Base-by-base conservation (phyloP, 1,140 invertebrate genomes). In the Zaprionus africanus region DNA sequence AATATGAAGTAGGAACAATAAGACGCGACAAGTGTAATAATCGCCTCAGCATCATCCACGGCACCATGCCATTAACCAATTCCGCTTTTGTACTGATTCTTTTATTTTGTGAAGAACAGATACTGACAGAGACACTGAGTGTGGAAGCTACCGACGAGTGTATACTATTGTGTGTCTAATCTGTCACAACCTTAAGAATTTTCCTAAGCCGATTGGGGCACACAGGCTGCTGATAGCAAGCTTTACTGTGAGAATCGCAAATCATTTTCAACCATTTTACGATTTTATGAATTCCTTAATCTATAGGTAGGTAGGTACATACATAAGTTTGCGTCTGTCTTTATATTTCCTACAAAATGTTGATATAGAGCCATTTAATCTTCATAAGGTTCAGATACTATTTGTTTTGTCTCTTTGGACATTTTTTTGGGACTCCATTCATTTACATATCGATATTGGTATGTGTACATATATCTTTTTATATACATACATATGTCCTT, bases 1-100 rank as follows among this genome's bases (percentile, higher is more conserved):
- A 43, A n/a, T 15, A n/a, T 41, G 28, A 7, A 19, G 4, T 43
- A 31, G 6, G 1, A 19, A 72, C 68, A 79, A 79, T 79, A 17
- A 51, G 53, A 31, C 38, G 63, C 59, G 78, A 77, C 74, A 77
- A 79, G 74, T 79, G 78, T 73, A 79, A 79, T 79, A 79, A 79
- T 79, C 78, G 36, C 56, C 53, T 36, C n/a, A 49, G 38, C 26
- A 59, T 43, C 41, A 43, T n/a, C n/a, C 5, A 41, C 15, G n/a
- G 38, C 15, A 41, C 15, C 38, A n/a, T n/a, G 1, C 13, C 38
- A 15, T 41, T 15, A n/a, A 15, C 15, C n/a, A 41, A 15, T n/a
- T 41, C n/a, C 15, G 38, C 15, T 5, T 43, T 43, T 43, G 41
- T 43, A 7, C 15, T 5, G 15, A 43, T 43, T 43, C 41, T 43